phyloP scores from a whole-genome alignment of 2,888 invertebrate species.

The Tubulanus polymorphus region DNA sequence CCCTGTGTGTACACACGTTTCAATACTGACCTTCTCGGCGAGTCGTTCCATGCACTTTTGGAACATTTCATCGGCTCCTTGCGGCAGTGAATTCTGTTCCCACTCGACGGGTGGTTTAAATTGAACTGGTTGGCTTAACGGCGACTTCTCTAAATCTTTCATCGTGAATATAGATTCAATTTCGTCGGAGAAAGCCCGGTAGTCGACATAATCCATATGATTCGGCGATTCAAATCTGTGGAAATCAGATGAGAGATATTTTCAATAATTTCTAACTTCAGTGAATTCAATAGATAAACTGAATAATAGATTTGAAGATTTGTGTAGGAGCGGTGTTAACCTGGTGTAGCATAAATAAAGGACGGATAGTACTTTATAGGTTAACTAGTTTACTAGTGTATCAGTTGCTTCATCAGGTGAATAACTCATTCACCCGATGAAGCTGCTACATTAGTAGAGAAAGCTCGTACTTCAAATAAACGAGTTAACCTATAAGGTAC shows the following conservation, averaged over 20 bases:
- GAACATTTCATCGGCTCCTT: slow-evolving; percentile 31
- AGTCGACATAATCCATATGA: slow-evolving; percentile 42
- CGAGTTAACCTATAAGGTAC: no score
- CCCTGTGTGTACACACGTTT: neutral
- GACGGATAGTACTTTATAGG: no score
- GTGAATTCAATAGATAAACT: no score
- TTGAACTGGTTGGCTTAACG: slow-evolving; percentile 39
- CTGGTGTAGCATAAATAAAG: no score
- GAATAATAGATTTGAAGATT: no score
- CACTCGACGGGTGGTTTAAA: slow-evolving; percentile 46
- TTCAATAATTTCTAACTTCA: neutral
- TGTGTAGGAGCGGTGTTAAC: no score
- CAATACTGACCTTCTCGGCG: slow-evolving; percentile 40
- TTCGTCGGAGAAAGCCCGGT: slow-evolving; percentile 47
- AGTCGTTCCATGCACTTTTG: slow-evolving; percentile 39
- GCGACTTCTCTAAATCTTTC: slow-evolving; percentile 49
- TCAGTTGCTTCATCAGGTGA: no score
- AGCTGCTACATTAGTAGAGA: no score
- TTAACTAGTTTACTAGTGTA: no score
- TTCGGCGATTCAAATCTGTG: slow-evolving; percentile 21
- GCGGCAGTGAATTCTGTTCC: slow-evolving; percentile 34
- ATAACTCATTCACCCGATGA: no score
- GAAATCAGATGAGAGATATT: neutral
- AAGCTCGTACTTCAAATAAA: no score
- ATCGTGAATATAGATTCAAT: slow-evolving; percentile 50